phyloP scores from a whole-genome alignment of 2,888 invertebrate genomes.

The Gasteruption jaculator region DNA sequence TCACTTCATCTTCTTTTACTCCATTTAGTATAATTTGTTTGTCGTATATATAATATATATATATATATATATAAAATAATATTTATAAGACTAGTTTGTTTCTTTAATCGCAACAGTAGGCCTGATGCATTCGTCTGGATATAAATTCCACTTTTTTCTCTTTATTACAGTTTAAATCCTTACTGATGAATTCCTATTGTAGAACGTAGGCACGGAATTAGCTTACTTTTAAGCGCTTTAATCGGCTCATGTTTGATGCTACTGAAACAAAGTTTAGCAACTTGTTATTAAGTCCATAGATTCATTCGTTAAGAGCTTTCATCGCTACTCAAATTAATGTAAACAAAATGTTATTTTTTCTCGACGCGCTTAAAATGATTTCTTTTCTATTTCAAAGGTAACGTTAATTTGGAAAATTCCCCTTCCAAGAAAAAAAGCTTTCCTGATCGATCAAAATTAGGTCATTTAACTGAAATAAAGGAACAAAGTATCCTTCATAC shows the following conservation, averaged over 20 bases:
- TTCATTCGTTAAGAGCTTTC: conserved; percentile 1
- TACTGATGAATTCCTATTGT: conserved; percentile 19
- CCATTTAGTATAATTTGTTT: no score
- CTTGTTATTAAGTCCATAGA: conserved; percentile 5
- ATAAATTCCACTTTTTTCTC: conserved; percentile 19
- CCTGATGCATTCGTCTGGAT: conserved; percentile 39
- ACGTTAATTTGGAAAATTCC: no score
- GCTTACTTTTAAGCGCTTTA: conserved; percentile 48
- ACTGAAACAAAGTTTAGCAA: conserved; percentile 31
- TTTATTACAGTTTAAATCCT: conserved; percentile 8
- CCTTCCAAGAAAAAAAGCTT: no score
- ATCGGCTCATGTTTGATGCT: conserved; percentile 39
- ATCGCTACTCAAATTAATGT: neutral
- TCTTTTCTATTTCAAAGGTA: no score
- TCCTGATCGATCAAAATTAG: no score
- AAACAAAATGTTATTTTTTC: no score
- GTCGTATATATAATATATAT: no score
- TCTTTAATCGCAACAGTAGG: conserved; percentile 40
- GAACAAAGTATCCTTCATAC: conserved; percentile 27
- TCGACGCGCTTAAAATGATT: no score
- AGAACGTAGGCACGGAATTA: conserved; percentile 44
- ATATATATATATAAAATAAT: conserved; percentile 48
- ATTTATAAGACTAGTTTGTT: conserved; percentile 45
- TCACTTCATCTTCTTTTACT: conserved; percentile 16
- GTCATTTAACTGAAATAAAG: neutral